Conservation (phyloP, 1,140 invertebrate genomes). For the Platyscapa corneri region DNA sequence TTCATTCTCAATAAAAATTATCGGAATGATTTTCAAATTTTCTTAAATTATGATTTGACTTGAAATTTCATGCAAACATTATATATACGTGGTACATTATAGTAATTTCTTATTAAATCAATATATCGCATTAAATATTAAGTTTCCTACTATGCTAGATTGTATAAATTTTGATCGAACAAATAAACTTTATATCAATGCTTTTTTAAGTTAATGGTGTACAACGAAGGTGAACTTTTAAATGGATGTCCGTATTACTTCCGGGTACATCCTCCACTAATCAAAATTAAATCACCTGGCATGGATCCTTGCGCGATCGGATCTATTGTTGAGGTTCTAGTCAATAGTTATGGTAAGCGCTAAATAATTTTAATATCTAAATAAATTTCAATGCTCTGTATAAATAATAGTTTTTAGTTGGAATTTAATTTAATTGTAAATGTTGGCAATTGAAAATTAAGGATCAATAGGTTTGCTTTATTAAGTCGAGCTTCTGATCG, state of each 20-base stretch:
- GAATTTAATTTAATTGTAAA: no score
- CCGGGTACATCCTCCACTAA: conserved; percentile 88
- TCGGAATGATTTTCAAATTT: no score
- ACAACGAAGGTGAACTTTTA: conserved; percentile 79
- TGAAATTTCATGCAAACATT: no score
- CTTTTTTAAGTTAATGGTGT: conserved; percentile 76
- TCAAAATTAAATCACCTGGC: conserved; percentile 89
- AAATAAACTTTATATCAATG: not conserved
- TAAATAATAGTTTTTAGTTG: no score
- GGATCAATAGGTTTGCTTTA: no score
- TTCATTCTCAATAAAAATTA: no score
- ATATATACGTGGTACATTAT: no score
- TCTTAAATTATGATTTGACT: no score
- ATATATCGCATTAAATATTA: not conserved
- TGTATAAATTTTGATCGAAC: not conserved
- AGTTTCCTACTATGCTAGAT: no score
- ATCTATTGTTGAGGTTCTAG: conserved; percentile 95
- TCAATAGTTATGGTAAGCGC: conserved; percentile 84
- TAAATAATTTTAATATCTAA: not conserved
- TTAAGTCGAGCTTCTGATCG: no score
- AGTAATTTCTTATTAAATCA: not conserved
- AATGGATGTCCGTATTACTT: conserved; percentile 86
- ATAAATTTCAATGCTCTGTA: no score
- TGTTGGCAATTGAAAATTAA: no score
- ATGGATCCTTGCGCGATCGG: conserved; percentile 96